A percentile compares a stretch with the other conserved stretches of the same genome.
phyloP scores from a whole-genome alignment of 92 coral and sea anemone genomes.

The Virgularia gustaviana region DNA sequence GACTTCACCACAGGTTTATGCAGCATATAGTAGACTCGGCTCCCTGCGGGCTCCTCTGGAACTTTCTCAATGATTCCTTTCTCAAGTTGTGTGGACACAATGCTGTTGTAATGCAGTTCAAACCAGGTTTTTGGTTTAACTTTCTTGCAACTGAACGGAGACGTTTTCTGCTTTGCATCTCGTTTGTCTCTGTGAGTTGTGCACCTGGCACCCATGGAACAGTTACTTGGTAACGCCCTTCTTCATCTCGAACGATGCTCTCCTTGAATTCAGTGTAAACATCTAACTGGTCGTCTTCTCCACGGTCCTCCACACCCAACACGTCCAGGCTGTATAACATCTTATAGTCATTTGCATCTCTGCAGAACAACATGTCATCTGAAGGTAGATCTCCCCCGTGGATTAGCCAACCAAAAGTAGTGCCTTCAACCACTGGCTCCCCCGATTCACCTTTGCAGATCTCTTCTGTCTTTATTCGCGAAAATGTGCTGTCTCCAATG shows the following conservation, averaged over 20 bases:
- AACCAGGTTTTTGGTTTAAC: constrained; percentile 9
- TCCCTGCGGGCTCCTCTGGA: neutral
- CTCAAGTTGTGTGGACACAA: no score
- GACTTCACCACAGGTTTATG: neutral
- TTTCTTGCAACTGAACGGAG: no score
- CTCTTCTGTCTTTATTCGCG: constrained; percentile 47
- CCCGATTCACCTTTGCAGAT: constrained; percentile 51
- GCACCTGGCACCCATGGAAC: constrained; percentile 19
- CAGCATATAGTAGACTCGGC: neutral
- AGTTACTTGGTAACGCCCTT: constrained; percentile 39
- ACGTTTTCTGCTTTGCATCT: no score
- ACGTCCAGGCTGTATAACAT: constrained; percentile 53
- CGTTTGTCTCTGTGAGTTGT: neutral
- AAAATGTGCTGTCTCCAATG: constrained; percentile 44
- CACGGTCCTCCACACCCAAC: constrained; percentile 42
- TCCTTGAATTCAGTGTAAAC: constrained; percentile 44
- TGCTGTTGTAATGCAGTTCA: constrained; percentile 18
- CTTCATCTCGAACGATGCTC: neutral
- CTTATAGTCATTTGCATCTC: constrained; percentile 13
- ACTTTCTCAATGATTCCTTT: neutral
- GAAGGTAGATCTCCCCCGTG: constrained; percentile 34
- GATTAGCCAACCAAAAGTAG: constrained; percentile 55
- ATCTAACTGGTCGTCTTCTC: constrained; percentile 41
- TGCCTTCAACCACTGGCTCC: constrained; percentile 47
- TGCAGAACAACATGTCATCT: neutral